These are phyloP conservation scores for Staurois parvus DNA, from an alignment of 2,797 vertebrate species.

Conservation along the genomic window DNA sequence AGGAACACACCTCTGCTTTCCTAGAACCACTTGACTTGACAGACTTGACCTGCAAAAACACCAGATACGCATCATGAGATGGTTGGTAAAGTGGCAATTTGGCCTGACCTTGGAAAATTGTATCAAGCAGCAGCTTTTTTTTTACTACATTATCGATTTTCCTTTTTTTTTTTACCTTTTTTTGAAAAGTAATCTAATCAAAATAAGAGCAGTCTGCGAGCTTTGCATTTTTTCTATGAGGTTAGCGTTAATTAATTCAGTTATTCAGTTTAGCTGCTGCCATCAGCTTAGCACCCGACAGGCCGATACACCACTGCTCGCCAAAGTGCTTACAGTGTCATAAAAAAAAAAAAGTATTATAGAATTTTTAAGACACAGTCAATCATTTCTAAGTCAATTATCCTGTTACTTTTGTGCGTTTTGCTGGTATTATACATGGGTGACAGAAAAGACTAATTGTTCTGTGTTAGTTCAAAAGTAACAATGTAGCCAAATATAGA, in stretches of 20 bases:
- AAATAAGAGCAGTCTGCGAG: background rate
- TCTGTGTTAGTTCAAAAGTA: background rate
- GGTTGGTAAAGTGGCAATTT: background rate
- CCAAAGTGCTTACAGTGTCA: slow-evolving; percentile 9
- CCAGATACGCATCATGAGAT: background rate
- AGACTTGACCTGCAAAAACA: background rate
- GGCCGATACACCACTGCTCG: background rate
- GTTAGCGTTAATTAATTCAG: slow-evolving; percentile 1
- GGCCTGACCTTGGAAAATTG: background rate
- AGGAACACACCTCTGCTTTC: background rate
- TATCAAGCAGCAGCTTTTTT: background rate
- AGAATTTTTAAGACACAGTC: background rate
- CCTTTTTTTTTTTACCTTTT: background rate
- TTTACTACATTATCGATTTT: slow-evolving; percentile 17
- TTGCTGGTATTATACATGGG: too few relatives aligned
- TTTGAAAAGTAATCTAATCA: slow-evolving; percentile 13
- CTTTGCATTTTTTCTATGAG: background rate
- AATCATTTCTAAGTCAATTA: background rate
- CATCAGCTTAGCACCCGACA: background rate
- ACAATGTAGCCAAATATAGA: background rate
- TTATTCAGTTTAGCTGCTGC: background rate
- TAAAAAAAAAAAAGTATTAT: background rate
- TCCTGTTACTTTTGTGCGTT: background rate
- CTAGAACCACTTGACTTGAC: background rate
- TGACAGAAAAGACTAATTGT: background rate